phyloP scores from a whole-genome alignment of 2,888 invertebrate genomes.

The Phorcus lineatus region DNA sequence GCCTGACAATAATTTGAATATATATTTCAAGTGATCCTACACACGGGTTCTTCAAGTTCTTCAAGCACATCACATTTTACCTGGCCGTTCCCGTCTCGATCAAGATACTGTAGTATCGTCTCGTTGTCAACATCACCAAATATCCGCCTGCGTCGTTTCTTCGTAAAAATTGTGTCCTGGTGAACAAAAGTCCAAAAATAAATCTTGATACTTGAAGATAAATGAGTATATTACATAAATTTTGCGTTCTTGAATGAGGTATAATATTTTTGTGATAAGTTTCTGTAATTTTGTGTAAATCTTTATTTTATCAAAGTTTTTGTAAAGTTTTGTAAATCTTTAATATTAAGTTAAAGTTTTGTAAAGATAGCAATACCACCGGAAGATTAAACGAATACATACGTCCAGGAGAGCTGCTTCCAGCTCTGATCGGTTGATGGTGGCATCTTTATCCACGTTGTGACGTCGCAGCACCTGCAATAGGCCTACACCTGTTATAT shows the following conservation, averaged over 20 bases:
- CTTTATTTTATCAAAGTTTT: background rate
- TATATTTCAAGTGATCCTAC: too few species aligned
- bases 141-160: conserved; percentile 45
- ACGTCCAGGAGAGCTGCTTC: conserved; percentile 52
- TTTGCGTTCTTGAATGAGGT: too few species aligned
- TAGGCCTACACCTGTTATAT: background rate
- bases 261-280: too few species aligned
- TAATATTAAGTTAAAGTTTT: too few species aligned
- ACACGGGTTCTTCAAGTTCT: too few species aligned
- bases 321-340: too few species aligned
- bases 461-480: conserved; percentile 56
- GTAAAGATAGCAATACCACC: too few species aligned
- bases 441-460: conserved; percentile 48
- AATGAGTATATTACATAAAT: background rate
- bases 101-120: conserved; percentile 51
- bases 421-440: conserved; percentile 48
- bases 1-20: too few species aligned
- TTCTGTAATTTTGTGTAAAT: background rate
- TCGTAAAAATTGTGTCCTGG: conserved; percentile 48
- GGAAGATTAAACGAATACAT: too few species aligned
- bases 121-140: conserved; percentile 61
- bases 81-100: conserved; percentile 60
- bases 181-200: background rate
- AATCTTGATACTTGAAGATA: background rate
- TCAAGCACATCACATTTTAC: conserved; percentile 33